phyloP scores from a whole-genome alignment of 2,888 invertebrate species.

The Dolomedes plantarius region DNA sequence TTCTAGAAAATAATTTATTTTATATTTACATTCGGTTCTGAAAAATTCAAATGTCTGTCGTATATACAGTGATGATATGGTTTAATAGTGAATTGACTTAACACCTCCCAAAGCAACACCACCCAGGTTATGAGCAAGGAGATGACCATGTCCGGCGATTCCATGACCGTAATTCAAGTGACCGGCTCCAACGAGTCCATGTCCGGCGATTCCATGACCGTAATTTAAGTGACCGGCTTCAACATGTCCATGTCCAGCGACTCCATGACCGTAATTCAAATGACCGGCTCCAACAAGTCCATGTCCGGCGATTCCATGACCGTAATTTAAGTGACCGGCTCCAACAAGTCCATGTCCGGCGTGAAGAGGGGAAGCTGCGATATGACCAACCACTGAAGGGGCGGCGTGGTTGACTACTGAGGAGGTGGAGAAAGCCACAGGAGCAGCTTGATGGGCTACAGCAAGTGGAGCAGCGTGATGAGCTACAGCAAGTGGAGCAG shows the following conservation, averaged over 20 bases:
- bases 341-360: neutral
- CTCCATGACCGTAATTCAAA: too few relatives aligned
- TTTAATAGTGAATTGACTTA: neutral
- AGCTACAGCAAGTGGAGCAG: slow-evolving; percentile 24
- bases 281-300: too few relatives aligned
- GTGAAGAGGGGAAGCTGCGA: slow-evolving; percentile 6
- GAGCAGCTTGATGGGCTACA: neutral
- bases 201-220: too few relatives aligned
- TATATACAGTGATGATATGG: too few relatives aligned
- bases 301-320: neutral
- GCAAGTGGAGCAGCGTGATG: neutral
- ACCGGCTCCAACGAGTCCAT: too few relatives aligned
- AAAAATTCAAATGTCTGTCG: too few relatives aligned
- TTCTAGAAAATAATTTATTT: too few relatives aligned
- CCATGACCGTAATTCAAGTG: too few relatives aligned
- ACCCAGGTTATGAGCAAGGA: neutral
- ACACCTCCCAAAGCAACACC: neutral
- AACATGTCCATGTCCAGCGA: too few relatives aligned
- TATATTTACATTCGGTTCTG: too few relatives aligned
- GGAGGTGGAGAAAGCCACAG: slow-evolving; percentile 11
- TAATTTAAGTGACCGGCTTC: too few relatives aligned
- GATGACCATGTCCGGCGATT: too few relatives aligned
- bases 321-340: neutral
- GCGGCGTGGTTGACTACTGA: neutral
- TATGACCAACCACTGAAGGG: neutral